A percentile compares a stretch with the other conserved stretches of the same genome.
Evolutionary conservation across 2,113 vertebrate species (phyloP).

Genomic region (Indri indri): DNA sequence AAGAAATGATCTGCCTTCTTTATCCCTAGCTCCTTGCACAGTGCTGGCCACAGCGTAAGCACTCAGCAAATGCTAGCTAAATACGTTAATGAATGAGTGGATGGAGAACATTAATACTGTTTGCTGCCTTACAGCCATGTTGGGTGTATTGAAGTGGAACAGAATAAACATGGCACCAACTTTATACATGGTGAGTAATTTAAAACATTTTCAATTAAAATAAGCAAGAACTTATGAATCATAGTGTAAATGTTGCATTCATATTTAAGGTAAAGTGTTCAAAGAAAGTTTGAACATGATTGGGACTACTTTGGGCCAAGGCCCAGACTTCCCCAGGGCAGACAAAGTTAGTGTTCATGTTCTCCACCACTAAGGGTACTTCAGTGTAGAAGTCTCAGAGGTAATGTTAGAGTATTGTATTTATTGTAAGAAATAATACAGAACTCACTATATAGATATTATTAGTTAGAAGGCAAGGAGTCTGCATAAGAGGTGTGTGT

Average conservation of each 20-base stretch:
- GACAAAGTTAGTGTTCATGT: background rate
- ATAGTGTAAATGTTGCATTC: background rate
- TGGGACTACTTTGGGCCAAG: background rate
- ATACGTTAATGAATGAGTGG: background rate
- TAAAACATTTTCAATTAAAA: slow-evolving; percentile 48
- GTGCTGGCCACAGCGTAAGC: background rate
- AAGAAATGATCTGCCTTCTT: background rate
- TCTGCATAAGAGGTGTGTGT: background rate
- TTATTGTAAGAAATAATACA: background rate
- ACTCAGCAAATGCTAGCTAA: background rate
- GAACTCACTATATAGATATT: background rate
- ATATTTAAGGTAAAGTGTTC: background rate
- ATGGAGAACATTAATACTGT: background rate
- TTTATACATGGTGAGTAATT: background rate
- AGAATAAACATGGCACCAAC: background rate
- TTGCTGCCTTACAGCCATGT: background rate
- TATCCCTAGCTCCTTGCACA: background rate
- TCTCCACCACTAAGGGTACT: background rate
- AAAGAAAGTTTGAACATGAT: background rate
- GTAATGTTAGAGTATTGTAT: background rate
- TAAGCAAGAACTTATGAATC: background rate
- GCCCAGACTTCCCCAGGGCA: background rate
- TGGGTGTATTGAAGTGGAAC: background rate
- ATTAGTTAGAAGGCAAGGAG: background rate
- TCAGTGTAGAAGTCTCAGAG: background rate